Evolutionary conservation across 2,113 vertebrate genomes (phyloP).

Genomic region (Columba janthina): DNA sequence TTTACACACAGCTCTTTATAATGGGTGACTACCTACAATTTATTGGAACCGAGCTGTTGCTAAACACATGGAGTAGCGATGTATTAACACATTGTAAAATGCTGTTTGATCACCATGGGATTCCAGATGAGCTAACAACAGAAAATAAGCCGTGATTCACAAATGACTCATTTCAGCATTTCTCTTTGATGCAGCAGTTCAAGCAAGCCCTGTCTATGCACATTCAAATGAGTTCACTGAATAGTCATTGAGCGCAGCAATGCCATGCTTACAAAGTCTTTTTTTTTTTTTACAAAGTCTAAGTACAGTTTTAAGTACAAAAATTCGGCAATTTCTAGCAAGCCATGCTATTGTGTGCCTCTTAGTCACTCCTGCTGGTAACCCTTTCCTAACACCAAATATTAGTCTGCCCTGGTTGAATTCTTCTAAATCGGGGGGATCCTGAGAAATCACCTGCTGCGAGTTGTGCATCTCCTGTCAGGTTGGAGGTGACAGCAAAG

Average conservation of each 20-base stretch:
- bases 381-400: not conserved
- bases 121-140: conserved; percentile 64
- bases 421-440: not conserved
- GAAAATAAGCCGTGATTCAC: conserved; percentile 63
- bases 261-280: conserved; percentile 1
- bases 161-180: conserved; percentile 67
- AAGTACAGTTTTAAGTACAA: conserved; percentile 19
- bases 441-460: not conserved
- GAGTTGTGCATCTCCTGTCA: not conserved
- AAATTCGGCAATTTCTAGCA: conserved; percentile 32
- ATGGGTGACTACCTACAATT: conserved; percentile 32
- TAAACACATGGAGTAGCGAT: conserved; percentile 49
- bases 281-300: not conserved
- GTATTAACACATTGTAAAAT: conserved; percentile 67
- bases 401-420: not conserved
- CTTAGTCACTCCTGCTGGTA: not conserved
- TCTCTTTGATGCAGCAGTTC: conserved; percentile 57
- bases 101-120: conserved; percentile 65
- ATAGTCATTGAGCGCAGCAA: conserved; percentile 33
- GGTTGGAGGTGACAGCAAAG: not conserved
- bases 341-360: not conserved
- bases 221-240: conserved; percentile 49
- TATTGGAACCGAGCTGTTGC: conserved; percentile 54
- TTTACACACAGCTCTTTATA: not conserved
- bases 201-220: conserved; percentile 50